Base-by-base conservation (phyloP, 2,797 vertebrate species). In the Microhierax caerulescens region DNA sequence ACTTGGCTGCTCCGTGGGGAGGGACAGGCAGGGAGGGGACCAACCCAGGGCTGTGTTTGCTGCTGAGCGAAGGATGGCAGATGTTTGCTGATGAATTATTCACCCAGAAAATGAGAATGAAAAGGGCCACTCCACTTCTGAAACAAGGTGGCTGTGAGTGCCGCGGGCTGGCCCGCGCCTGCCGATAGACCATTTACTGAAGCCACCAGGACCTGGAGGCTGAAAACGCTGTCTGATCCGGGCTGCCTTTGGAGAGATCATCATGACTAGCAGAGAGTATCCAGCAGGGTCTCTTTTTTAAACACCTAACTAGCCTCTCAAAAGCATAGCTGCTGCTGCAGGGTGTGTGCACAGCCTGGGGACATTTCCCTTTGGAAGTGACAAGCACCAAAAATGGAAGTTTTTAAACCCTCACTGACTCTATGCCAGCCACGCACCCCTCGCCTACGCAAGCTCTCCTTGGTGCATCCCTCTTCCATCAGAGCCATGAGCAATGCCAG, bases 181-280 rank as follows among this genome's bases (percentile, higher is more conserved):
- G 0, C 1, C 1, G 9, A 57, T 1, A 17, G 20, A 27, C 11
- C 3, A 1, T 28, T 18, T 15, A 4, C 37, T 27, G n/a, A 54
- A 63, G 67, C 37, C 85, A 45, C 36, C 36, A 14, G 36, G 39
- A 17, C 5, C 19, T 24, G 59, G 72, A 32, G 34, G 39, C 19
- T 0, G 1, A 60, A 10, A 28, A 11, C 9, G 2, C 11, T 43
- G 1, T 5, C 17, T 36, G 10, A 82, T 13, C 25, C 1, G 4
- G 39, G 20, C 16, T 23, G 8, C 0, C 30, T 11, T 20, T 10
- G 27, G 32, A 50, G 30, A 50, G 7, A 50, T 60, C 12, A 1
- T 14, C 63, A 30, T 9, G 21, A 3, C 23, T 4, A 12, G 51
- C 23, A n/a, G 45, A 39, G 50, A 68, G 43, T 28, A 27, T 34